Conservation (phyloP, 2,888 invertebrate genomes). For the Chrysolina americana region DNA sequence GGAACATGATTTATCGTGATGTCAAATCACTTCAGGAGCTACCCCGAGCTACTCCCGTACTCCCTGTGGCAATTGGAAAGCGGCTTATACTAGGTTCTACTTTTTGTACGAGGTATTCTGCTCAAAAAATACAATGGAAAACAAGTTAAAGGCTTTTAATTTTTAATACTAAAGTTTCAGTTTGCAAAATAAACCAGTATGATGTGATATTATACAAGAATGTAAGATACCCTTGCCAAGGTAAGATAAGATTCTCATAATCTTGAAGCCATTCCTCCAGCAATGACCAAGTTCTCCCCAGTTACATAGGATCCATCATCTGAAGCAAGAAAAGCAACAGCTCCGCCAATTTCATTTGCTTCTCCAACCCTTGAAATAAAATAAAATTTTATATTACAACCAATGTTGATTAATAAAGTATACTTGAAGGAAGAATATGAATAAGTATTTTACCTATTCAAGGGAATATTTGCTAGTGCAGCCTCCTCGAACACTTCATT, state of each 20-base stretch:
- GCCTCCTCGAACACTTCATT: constrained; percentile 65
- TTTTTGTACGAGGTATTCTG: too few species aligned
- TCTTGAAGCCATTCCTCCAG: constrained; percentile 76
- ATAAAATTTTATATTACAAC: neutral
- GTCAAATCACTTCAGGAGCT: too few species aligned
- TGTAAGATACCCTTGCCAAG: neutral
- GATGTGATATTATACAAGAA: neutral
- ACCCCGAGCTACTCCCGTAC: too few species aligned
- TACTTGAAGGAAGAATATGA: neutral
- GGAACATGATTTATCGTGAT: too few species aligned
- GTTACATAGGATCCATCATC: constrained; percentile 82
- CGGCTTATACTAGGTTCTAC: too few species aligned
- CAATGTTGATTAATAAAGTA: neutral
- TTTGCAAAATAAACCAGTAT: too few species aligned
- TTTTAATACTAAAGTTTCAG: neutral
- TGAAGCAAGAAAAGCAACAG: constrained; percentile 79
- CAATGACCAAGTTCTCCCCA: constrained; percentile 78
- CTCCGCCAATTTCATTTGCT: constrained; percentile 75
- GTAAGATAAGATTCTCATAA: constrained; percentile 9
- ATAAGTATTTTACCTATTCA: constrained; percentile 65
- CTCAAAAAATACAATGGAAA: too few species aligned
- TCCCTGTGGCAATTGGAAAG: too few species aligned
- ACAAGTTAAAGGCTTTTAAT: neutral
- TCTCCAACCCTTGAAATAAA: constrained; percentile 70
- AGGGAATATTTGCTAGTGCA: constrained; percentile 65